phyloP scores from a whole-genome alignment of 2,113 vertebrate genomes.

The Tachysurus fulvidraco region DNA sequence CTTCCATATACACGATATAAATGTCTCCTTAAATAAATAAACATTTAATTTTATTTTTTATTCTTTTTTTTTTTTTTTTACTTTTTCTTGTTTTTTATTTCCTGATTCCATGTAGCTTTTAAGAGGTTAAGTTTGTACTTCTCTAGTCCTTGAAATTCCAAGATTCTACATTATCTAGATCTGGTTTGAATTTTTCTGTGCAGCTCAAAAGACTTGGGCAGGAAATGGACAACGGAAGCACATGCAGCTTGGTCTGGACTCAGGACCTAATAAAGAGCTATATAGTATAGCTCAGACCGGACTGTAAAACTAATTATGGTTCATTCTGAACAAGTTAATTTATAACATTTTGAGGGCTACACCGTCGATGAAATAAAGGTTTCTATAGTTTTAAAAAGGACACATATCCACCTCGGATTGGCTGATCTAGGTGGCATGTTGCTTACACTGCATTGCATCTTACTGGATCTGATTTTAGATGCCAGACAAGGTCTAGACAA shows the following conservation, averaged over 20 bases:
- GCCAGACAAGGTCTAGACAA: slow-evolving; percentile 36
- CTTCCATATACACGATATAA: too few relatives aligned
- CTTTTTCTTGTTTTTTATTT: background rate
- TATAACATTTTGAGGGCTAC: background rate
- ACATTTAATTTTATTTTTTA: too few relatives aligned
- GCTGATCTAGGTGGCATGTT: background rate
- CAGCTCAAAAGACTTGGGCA: background rate
- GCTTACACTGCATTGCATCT: background rate
- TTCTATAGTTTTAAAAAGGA: background rate
- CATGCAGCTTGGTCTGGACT: background rate
- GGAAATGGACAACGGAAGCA: background rate
- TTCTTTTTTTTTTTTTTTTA: too few relatives aligned
- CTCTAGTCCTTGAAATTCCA: background rate
- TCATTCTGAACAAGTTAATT: background rate
- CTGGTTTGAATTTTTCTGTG: slow-evolving; percentile 11
- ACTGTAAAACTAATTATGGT: background rate
- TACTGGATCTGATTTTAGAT: slow-evolving; percentile 28
- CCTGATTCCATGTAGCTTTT: background rate
- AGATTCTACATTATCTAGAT: background rate
- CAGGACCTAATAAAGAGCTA: background rate
- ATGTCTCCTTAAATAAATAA: too few relatives aligned
- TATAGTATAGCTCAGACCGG: background rate
- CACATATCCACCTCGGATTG: background rate
- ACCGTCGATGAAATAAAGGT: background rate
- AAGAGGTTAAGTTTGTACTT: background rate